phyloP scores from a whole-genome alignment of 2,888 invertebrate species.

The Amiota mariae region DNA sequence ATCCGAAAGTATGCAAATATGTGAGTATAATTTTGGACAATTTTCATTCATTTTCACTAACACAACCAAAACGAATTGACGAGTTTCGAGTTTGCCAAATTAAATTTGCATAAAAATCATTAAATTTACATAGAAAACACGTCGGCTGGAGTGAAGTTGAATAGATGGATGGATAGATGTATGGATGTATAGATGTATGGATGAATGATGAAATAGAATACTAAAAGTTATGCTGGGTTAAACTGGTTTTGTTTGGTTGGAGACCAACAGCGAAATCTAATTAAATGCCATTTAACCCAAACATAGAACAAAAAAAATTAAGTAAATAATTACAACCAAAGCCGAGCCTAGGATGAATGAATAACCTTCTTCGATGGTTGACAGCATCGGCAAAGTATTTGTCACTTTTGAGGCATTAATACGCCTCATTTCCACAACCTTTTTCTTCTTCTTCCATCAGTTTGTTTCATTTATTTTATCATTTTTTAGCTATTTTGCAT shows the following conservation, averaged over 20 bases:
- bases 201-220: no score
- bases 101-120: constrained; percentile 58
- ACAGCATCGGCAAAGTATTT: not conserved
- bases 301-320: constrained; percentile 18
- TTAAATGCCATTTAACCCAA: constrained; percentile 53
- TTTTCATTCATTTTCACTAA: not conserved
- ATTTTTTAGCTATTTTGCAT: constrained; percentile 21
- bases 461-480: constrained; percentile 18
- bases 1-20: constrained; percentile 28
- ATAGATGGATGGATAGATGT: no score
- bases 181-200: no score
- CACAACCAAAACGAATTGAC: constrained; percentile 23
- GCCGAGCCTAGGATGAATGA: no score
- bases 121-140: constrained; percentile 57
- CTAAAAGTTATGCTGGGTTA: no score
- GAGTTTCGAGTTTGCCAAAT: constrained; percentile 28
- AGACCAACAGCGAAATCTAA: constrained; percentile 53
- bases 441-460: not conserved
- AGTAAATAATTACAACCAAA: no score
- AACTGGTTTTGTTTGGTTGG: not conserved
- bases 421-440: constrained; percentile 39
- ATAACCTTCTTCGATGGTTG: no score
- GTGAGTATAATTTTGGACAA: not conserved
- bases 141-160: not conserved
- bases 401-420: constrained; percentile 25